Evolutionary conservation across 2,113 vertebrate genomes (phyloP).

Genomic region (Tenebrosternarchus preto): DNA sequence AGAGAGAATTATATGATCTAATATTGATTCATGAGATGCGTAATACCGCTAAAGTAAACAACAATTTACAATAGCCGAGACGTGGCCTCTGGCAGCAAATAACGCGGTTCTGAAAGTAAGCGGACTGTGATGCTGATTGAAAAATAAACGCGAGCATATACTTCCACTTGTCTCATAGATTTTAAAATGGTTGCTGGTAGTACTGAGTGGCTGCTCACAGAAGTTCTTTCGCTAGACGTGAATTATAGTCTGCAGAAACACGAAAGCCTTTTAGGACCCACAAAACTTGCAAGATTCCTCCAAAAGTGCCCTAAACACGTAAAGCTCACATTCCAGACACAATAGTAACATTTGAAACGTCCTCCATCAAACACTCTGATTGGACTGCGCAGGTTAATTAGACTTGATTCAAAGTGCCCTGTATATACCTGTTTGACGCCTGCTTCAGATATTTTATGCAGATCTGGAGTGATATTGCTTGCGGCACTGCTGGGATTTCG

Average conservation of each 20-base stretch:
- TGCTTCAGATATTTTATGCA: neutral
- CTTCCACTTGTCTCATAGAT: conserved; percentile 2
- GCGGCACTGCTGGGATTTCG: conserved; percentile 33
- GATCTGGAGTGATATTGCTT: conserved; percentile 28
- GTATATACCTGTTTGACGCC: neutral
- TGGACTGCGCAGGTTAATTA: neutral
- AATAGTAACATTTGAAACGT: neutral
- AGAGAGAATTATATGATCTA: conserved; percentile 36
- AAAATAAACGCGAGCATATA: neutral
- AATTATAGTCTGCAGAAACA: neutral
- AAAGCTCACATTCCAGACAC: neutral
- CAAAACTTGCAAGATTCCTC: neutral
- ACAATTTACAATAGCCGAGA: conserved; percentile 19
- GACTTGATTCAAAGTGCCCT: neutral
- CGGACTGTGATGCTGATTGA: conserved; percentile 8
- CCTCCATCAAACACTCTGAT: neutral
- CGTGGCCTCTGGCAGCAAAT: conserved; percentile 32
- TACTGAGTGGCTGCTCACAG: neutral
- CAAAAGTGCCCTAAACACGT: neutral
- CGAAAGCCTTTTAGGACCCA: neutral
- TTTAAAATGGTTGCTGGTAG: neutral
- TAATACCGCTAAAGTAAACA: conserved; percentile 28
- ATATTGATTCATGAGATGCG: conserved; percentile 47
- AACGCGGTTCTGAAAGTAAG: conserved; percentile 8
- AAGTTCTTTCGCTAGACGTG: neutral